Evolutionary conservation across 53 echinoderm and acorn worm species (phyloP), one percentile per base, ranked within the genome.

Genomic region (Henricia sp.): DNA sequence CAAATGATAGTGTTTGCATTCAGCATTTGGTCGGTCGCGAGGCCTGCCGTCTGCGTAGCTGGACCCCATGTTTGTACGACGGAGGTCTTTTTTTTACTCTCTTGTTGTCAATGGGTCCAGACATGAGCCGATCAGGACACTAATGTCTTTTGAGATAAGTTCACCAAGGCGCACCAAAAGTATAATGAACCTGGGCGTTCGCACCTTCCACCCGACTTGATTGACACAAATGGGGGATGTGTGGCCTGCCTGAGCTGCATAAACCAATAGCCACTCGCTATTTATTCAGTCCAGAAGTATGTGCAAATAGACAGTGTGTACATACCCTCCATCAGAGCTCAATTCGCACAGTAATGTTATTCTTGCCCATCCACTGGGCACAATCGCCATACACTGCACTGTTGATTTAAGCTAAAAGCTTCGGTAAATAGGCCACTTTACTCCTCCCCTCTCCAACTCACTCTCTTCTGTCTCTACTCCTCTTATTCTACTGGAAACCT

Each of bases 351-450:
- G 50, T 70, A 50, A 74, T 91, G 91, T 91, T 91, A 88, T 87
- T 88, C 88, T 91, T 91, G 25, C 77, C 77, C 87, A 91, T 82
- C 59, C 48, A 77, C 84, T 37, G 48, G n/a, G 71, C 78, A 91
- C 88, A 91, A 88, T 91, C 75, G 77, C 91, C 72, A 88, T 88
- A 84, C 77, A 84, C 53, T 46, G 68, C 70, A 55, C 63, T 91
- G 86, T 91, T 91, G 91, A 91, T 84, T 87, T 91, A 91, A 83
- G 91, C 84, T 88, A 88, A 91, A 91, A 91, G 91, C 88, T 88
- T 87, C 77, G 54, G 71, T 70, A 80, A 76, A 76, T 87, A 87
- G 76, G 48, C 77, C 87, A 68, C 55, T 77, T 87, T 40, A 56
- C 55, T 67, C 67, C 71, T 68, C 53, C 33, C 39, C 57, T 67